Evolutionary conservation across 1,140 invertebrate species (phyloP).

Genomic region (Calephelis nemesis): DNA sequence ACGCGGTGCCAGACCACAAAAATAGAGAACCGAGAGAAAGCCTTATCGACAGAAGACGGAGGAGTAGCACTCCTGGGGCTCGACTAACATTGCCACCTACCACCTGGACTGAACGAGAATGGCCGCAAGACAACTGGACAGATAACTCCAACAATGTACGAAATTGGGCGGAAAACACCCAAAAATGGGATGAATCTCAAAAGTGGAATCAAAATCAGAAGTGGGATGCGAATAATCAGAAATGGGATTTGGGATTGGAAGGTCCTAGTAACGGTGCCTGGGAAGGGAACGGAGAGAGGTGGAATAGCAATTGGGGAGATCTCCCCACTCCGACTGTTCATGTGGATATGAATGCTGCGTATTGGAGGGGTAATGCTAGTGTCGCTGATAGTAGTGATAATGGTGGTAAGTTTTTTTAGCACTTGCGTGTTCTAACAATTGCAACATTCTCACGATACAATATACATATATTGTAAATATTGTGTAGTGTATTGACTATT

Average conservation of each 20-base stretch:
- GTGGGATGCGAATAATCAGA: constrained; percentile 48
- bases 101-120: constrained; percentile 52
- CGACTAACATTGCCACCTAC: constrained; percentile 54
- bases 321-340: constrained; percentile 64
- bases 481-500: too few relatives aligned
- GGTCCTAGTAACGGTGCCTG: constrained; percentile 47
- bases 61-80: constrained; percentile 60
- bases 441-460: too few relatives aligned
- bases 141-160: constrained; percentile 64
- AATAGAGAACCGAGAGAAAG: constrained; percentile 54
- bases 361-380: constrained; percentile 78
- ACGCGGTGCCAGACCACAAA: constrained; percentile 66
- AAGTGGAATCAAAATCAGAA: constrained; percentile 58
- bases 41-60: constrained; percentile 56
- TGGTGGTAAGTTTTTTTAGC: constrained; percentile 48
- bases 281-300: constrained; percentile 51
- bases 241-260: constrained; percentile 43
- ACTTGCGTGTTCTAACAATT: not conserved
- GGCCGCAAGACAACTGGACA: constrained; percentile 58
- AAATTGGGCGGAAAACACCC: constrained; percentile 59
- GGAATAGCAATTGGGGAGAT: constrained; percentile 65
- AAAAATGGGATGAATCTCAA: constrained; percentile 47
- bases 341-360: constrained; percentile 67
- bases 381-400: constrained; percentile 80
- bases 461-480: too few relatives aligned